A percentile compares a stretch with the other conserved stretches of the same genome.
Conservation (phyloP, 2,113 vertebrate species). For the Stictonetta naevosa region DNA sequence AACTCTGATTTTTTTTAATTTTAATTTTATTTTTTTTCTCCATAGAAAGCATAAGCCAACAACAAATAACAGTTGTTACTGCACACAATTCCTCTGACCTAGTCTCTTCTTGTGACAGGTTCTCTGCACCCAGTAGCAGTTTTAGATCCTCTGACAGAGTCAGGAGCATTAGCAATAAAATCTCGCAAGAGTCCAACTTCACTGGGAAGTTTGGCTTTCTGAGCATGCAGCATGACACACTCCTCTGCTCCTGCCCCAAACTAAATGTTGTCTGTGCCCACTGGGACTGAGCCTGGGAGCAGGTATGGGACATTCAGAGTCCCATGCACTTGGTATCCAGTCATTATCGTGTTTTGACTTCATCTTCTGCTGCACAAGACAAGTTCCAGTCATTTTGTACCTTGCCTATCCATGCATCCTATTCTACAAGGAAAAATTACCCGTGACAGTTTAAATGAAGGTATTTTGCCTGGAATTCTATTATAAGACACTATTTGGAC, state of each 20-base stretch:
- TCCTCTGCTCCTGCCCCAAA: not conserved
- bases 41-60: not conserved
- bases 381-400: not conserved
- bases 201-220: not conserved
- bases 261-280: accelerated
- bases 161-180: too few relatives aligned
- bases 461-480: not conserved
- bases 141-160: not conserved
- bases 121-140: not conserved
- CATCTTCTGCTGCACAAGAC: not conserved
- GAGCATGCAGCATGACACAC: not conserved
- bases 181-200: too few relatives aligned
- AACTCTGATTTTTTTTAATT: not conserved
- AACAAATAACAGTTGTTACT: not conserved
- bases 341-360: not conserved
- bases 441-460: not conserved
- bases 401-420: not conserved
- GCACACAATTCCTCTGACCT: too few relatives aligned
- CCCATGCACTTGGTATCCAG: accelerated
- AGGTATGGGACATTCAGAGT: not conserved
- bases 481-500: not conserved
- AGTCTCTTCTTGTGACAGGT: not conserved
- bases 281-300: not conserved
- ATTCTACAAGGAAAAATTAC: not conserved
- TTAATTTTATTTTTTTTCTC: not conserved